These are phyloP conservation scores for Procambarus clarkii DNA, from an alignment of 1,140 invertebrate genomes.

Conservation along the genomic window DNA sequence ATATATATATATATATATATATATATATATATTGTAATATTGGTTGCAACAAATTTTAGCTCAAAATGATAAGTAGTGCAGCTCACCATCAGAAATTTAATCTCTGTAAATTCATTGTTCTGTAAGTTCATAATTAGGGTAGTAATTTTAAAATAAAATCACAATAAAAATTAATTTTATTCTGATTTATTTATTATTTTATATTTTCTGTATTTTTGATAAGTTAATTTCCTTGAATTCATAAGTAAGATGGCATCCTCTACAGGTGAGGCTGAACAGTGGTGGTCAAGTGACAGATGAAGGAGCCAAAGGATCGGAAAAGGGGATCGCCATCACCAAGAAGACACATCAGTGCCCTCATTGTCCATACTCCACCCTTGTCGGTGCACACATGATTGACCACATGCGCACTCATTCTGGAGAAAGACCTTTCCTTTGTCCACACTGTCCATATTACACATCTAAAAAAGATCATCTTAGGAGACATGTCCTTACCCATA, in stretches of 20 bases:
- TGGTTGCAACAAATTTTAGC: background rate
- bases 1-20: too few relatives aligned
- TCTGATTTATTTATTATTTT: background rate
- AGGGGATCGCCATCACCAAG: constrained; percentile 5
- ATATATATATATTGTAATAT: background rate
- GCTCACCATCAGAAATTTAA: background rate
- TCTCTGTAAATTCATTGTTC: background rate
- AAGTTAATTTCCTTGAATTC: constrained; percentile 51
- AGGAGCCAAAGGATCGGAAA: constrained; percentile 38
- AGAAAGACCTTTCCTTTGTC: constrained; percentile 47
- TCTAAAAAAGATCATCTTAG: constrained; percentile 53
- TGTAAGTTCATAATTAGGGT: constrained; percentile 7
- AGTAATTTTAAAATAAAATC: background rate
- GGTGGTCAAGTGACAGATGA: constrained; percentile 52
- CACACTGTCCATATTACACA: constrained; percentile 41
- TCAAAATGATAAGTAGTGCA: background rate
- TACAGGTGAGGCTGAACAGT: constrained; percentile 57
- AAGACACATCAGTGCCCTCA: constrained; percentile 45
- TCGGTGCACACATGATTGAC: constrained; percentile 39
- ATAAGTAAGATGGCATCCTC: constrained; percentile 53
- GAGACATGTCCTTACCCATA: constrained; percentile 40
- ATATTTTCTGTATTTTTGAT: constrained; percentile 32
- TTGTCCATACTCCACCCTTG: constrained; percentile 35
- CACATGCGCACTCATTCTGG: constrained; percentile 42
- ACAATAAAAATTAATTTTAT: background rate